Percentiles rank a stretch among this genome's conserved stretches.
Conservation (phyloP, 1,140 invertebrate genomes). For the Lordiphosa mommai region DNA sequence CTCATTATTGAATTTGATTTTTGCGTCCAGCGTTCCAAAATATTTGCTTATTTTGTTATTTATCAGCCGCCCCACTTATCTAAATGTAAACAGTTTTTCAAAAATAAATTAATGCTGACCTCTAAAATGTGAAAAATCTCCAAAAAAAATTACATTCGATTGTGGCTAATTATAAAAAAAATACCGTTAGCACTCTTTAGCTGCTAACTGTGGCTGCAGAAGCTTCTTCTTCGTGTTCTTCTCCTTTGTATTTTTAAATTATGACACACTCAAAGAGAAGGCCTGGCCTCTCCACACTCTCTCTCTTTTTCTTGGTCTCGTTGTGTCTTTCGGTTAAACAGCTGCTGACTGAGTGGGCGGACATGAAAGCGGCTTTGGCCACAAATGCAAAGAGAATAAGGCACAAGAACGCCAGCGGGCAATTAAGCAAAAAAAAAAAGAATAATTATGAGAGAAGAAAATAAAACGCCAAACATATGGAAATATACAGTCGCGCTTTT, state of each 20-base stretch:
- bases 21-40: no score
- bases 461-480: conserved; percentile 30
- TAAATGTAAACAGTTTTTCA: no score
- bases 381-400: conserved; percentile 3
- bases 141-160: no score
- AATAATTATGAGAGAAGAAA: conserved; percentile 31
- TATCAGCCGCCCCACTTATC: no score
- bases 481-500: conserved; percentile 56
- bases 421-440: conserved; percentile 45
- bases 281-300: conserved; percentile 5
- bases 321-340: conserved; percentile 45
- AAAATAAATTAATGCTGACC: no score
- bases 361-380: conserved; percentile 30
- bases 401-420: conserved; percentile 19
- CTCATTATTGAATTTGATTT: no score
- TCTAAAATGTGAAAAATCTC: no score
- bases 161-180: neutral
- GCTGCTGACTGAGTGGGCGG: conserved; percentile 65
- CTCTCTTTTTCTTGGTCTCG: neutral
- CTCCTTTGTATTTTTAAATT: conserved; percentile 69
- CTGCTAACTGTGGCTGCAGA: conserved; percentile 17
- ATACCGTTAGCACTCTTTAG: conserved; percentile 50
- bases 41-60: no score
- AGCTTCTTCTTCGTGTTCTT: conserved; percentile 20
- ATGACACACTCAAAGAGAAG: conserved; percentile 45